These are phyloP conservation scores for Thalassophryne amazonica DNA, from an alignment of 2,797 vertebrate genomes.

Conservation along the genomic window DNA sequence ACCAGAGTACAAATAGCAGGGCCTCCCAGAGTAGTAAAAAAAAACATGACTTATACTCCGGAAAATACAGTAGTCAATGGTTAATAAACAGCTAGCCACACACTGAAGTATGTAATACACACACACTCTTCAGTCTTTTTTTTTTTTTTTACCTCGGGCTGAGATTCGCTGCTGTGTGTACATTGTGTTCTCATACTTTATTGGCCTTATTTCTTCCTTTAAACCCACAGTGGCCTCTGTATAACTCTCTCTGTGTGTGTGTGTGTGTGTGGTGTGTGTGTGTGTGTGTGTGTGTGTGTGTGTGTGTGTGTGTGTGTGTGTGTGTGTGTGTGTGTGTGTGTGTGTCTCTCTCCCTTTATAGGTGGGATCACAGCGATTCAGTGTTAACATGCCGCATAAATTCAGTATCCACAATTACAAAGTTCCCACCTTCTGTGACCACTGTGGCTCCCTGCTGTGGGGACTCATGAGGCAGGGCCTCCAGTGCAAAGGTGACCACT, in stretches of 20 bases:
- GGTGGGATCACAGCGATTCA: slow-evolving; percentile 97
- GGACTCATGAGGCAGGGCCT: slow-evolving; percentile 96
- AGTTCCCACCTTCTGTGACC: slow-evolving; percentile 98
- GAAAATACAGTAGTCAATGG: too few relatives aligned
- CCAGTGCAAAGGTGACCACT: slow-evolving; percentile 96
- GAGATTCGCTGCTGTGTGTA: background rate
- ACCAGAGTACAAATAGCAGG: too few relatives aligned
- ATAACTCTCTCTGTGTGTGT: too few relatives aligned
- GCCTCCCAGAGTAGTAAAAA: too few relatives aligned
- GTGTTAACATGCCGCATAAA: slow-evolving; percentile 98
- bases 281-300: slow-evolving; percentile 12
- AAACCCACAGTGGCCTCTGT: slow-evolving; percentile 17
- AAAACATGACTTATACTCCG: too few relatives aligned
- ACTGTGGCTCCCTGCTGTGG: slow-evolving; percentile 98
- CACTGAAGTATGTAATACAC: background rate
- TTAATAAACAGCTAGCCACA: background rate
- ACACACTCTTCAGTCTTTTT: background rate
- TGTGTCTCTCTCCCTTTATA: slow-evolving; percentile 72
- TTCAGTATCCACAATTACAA: slow-evolving; percentile 99
- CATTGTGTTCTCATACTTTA: slow-evolving; percentile 1
- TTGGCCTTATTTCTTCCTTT: slow-evolving; percentile 22
- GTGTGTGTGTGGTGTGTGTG: background rate
- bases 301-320: slow-evolving; percentile 9
- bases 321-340: slow-evolving; percentile 6
- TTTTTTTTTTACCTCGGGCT: too few relatives aligned